phyloP scores from a whole-genome alignment of 1,140 invertebrate species.

The Drosophila pseudoobscura region DNA sequence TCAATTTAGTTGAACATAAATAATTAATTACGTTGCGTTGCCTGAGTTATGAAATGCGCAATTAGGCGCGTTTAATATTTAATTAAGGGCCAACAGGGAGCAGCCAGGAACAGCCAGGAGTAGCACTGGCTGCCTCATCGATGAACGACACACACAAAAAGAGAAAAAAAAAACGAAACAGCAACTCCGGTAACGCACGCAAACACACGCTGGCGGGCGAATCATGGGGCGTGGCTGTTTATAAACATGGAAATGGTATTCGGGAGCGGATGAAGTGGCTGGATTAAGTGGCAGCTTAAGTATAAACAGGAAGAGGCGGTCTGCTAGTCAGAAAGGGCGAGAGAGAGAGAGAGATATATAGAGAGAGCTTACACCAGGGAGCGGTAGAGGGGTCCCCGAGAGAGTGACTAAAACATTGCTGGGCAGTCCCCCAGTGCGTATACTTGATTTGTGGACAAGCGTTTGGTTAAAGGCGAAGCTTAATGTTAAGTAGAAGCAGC shows the following conservation, averaged over 20 bases:
- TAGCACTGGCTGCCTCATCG: constrained; percentile 11
- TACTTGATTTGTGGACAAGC: constrained; percentile 67
- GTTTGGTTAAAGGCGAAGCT: constrained; percentile 56
- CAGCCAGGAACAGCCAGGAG: background rate
- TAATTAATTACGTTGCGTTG: constrained; percentile 77
- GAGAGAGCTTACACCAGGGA: constrained; percentile 2
- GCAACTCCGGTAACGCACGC: constrained; percentile 38
- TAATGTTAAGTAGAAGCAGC: constrained; percentile 52
- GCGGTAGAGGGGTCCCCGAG: constrained; percentile 13
- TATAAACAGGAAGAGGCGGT: constrained; percentile 58
- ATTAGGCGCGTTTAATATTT: constrained; percentile 80
- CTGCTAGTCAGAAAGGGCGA: background rate
- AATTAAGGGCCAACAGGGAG: constrained; percentile 70
- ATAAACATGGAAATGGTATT: background rate
- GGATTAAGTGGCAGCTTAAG: constrained; percentile 79
- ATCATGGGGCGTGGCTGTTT: constrained; percentile 31
- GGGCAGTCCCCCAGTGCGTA: constrained; percentile 60
- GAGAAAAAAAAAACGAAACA: background rate
- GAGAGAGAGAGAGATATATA: too few species aligned
- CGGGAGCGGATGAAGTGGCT: constrained; percentile 61
- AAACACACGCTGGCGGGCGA: constrained; percentile 22
- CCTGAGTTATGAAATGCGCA: constrained; percentile 80
- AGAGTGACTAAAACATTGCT: constrained; percentile 50
- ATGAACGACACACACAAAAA: constrained; percentile 20
- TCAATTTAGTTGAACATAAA: constrained; percentile 79